A percentile compares a stretch with the other conserved stretches of the same genome.
Conservation (phyloP, 2,888 invertebrate genomes). For the Drosophila nigricruria region DNA sequence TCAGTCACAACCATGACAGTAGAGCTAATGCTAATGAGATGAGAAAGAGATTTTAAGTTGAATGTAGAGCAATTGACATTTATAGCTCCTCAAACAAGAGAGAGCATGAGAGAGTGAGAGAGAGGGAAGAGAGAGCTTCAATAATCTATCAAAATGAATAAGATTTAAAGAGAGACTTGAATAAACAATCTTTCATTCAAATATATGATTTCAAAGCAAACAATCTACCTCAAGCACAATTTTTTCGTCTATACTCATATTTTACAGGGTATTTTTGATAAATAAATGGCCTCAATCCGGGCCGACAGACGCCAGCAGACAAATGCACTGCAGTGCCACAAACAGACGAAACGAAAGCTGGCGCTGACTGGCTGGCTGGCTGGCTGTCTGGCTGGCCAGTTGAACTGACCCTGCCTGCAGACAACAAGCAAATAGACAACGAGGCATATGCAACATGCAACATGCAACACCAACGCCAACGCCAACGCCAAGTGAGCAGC, state of each 20-base stretch:
- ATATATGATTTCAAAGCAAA: neutral
- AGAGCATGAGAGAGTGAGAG: neutral
- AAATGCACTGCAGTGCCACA: slow-evolving; percentile 80
- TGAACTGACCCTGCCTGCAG: slow-evolving; percentile 30
- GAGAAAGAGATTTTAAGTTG: neutral
- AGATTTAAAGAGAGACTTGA: neutral
- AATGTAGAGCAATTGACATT: too few relatives aligned
- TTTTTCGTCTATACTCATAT: neutral
- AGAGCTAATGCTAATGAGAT: slow-evolving; percentile 1
- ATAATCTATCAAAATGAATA: neutral
- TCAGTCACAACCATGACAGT: neutral
- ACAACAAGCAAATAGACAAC: slow-evolving; percentile 25
- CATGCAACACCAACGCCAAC: slow-evolving; percentile 17
- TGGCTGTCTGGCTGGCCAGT: slow-evolving; percentile 5
- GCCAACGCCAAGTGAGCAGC: slow-evolving; percentile 45
- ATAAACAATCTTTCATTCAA: neutral
- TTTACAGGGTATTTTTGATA: slow-evolving; percentile 48
- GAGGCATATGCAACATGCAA: slow-evolving; percentile 13
- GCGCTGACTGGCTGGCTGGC: slow-evolving; percentile 6
- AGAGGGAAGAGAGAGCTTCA: neutral
- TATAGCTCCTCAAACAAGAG: neutral
- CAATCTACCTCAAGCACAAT: neutral
- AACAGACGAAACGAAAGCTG: slow-evolving; percentile 57
- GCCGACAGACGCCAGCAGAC: slow-evolving; percentile 67
- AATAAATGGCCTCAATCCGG: slow-evolving; percentile 65